phyloP scores from a whole-genome alignment of 2,888 invertebrate species.

The Halocaridina rubra region DNA sequence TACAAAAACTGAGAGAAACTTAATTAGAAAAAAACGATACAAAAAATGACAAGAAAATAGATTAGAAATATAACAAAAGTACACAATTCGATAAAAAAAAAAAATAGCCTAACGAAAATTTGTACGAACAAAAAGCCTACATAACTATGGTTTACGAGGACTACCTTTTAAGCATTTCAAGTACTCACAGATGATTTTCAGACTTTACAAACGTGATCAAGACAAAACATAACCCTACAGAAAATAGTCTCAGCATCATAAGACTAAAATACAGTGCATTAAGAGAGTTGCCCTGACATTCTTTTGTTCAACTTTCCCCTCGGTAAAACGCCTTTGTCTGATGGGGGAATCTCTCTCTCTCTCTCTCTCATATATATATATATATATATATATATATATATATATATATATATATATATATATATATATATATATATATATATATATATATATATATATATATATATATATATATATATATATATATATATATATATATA shows the following conservation, averaged over 20 bases:
- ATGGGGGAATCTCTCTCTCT: background rate
- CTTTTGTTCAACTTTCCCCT: too few relatives aligned
- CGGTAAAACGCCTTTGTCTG: too few relatives aligned
- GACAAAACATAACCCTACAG: too few relatives aligned
- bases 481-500: background rate
- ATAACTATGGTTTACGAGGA: too few relatives aligned
- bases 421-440: conserved; percentile 17
- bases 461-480: background rate
- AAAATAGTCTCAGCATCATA: too few relatives aligned
- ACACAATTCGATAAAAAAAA: background rate
- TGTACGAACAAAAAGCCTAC: too few relatives aligned
- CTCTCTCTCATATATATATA: background rate
- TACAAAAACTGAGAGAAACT: background rate
- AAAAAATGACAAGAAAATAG: background rate
- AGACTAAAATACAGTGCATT: too few relatives aligned
- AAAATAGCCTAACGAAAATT: too few relatives aligned
- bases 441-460: conserved; percentile 18
- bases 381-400: conserved; percentile 12
- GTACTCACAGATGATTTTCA: too few relatives aligned
- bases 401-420: conserved; percentile 20
- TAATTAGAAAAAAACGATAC: background rate
- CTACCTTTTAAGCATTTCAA: too few relatives aligned
- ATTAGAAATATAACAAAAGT: background rate
- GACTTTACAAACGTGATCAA: too few relatives aligned
- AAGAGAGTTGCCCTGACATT: too few relatives aligned